Base-by-base conservation (phyloP, 35 echinoderm and acorn worm species). In the Apostichopus parvimensis region DNA sequence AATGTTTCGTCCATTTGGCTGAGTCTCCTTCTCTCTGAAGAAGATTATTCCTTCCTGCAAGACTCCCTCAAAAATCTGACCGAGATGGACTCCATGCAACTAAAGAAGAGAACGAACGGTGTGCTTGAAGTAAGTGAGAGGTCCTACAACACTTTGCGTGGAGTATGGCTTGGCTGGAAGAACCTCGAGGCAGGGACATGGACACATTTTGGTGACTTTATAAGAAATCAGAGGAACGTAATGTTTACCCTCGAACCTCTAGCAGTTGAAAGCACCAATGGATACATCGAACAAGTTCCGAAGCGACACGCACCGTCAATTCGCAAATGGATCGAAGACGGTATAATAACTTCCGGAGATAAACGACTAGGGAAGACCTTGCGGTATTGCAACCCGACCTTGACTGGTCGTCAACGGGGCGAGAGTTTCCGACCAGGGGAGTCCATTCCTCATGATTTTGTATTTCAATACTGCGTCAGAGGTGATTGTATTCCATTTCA, bases 131-230 rank as follows among this genome's bases (percentile, higher is more conserved):
- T 80, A 11, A 55, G 9, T 55, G 78, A 80, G 17, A 12, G 13
- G 15, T 82, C 86, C 18, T 79, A 87, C 21, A 64, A 54, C 2
- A 22, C 5, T 9, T 80, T 92, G 5, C 53, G 73, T 53, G 77
- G 92, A 57, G 94, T 92, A 8, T 95, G 94, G 94, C 21, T 79
- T 10, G 73, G 82, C 28, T 95, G 94, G 94, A 22, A 28, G 20
- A 65, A 21, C 53, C 92, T 90, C 55, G 8, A 58, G 6, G 23
- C 24, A 6, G 82, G 55, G 23, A 53, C 28, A 59, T 11, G 75
- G 24, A 18, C 20, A 87, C 14, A 34, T 34, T 68, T 21, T 53
- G 79, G 75, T 79, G 45, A 92, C 9, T 81, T 92, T 66, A 8
- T 79, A 5, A 18, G 68, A 59, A 62, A 34, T 34, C 28, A 95